Evolutionary conservation across 2,797 vertebrate species (phyloP).

Genomic region (Muscicapa striata): DNA sequence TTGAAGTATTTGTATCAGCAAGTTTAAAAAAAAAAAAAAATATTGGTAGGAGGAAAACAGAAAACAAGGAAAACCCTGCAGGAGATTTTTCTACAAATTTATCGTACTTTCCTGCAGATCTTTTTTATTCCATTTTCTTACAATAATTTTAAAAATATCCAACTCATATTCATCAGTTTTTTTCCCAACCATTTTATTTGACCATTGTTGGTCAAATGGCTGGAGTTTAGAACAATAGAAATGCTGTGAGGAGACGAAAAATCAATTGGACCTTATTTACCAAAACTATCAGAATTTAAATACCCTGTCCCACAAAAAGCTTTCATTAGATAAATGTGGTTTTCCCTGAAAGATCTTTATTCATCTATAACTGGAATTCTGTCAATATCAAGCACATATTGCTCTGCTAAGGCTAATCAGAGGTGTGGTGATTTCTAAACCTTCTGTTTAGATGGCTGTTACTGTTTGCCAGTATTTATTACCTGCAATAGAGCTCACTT

Average conservation of each 20-base stretch:
- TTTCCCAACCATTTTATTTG: background rate
- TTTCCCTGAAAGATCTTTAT: background rate
- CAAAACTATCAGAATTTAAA: background rate
- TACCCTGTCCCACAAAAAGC: background rate
- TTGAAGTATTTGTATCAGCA: background rate
- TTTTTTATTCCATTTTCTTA: background rate
- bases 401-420: background rate
- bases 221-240: background rate
- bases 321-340: background rate
- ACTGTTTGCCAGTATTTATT: constrained; percentile 21
- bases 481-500: background rate
- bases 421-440: background rate
- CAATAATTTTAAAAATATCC: background rate
- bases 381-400: background rate
- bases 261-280: background rate
- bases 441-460: background rate
- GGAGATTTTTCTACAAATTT: background rate
- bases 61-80: background rate
- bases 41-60: background rate
- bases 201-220: background rate
- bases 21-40: background rate
- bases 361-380: background rate
- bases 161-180: background rate
- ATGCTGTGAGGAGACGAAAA: background rate
- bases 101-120: background rate